A percentile compares a stretch with the other conserved stretches of the same genome.
These are phyloP conservation scores for Pseudomyrmex dendroicus DNA, from an alignment of 1,140 invertebrate genomes.

Conservation along the genomic window DNA sequence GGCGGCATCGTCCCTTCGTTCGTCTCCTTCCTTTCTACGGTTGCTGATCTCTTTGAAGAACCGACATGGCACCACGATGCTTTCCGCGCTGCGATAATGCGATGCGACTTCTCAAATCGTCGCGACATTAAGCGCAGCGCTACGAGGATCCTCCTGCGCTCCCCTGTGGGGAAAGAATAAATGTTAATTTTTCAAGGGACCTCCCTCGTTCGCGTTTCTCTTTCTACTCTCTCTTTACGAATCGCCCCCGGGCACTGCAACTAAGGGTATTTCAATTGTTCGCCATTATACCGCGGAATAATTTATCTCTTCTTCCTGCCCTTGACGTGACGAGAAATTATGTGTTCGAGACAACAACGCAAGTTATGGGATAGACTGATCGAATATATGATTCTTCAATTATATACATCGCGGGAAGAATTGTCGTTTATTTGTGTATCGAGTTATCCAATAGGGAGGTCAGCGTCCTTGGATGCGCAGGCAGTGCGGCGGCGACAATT, in stretches of 20 bases:
- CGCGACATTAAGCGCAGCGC: slow-evolving; percentile 67
- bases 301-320: slow-evolving; percentile 73
- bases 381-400: slow-evolving; percentile 30
- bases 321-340: slow-evolving; percentile 73
- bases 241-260: slow-evolving; percentile 26
- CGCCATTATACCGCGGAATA: slow-evolving; percentile 74
- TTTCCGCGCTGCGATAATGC: slow-evolving; percentile 55
- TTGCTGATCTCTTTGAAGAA: slow-evolving; percentile 57
- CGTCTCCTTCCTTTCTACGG: background rate
- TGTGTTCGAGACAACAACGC: slow-evolving; percentile 13
- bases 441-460: slow-evolving; percentile 25
- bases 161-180: slow-evolving; percentile 45
- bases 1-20: slow-evolving; percentile 8
- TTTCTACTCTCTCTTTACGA: background rate
- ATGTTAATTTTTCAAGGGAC: slow-evolving; percentile 79
- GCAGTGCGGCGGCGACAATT: slow-evolving; percentile 47
- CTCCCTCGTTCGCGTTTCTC: slow-evolving; percentile 31
- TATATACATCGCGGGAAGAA: slow-evolving; percentile 33
- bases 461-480: slow-evolving; percentile 25
- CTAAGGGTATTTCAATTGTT: slow-evolving; percentile 76
- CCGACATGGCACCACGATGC: slow-evolving; percentile 44
- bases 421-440: slow-evolving; percentile 51
- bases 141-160: slow-evolving; percentile 26
- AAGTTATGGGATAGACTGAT: slow-evolving; percentile 1
- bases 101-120: slow-evolving; percentile 73